These are phyloP conservation scores for Blastobasis adustella DNA, from an alignment of 2,888 invertebrate genomes.

Conservation along the genomic window DNA sequence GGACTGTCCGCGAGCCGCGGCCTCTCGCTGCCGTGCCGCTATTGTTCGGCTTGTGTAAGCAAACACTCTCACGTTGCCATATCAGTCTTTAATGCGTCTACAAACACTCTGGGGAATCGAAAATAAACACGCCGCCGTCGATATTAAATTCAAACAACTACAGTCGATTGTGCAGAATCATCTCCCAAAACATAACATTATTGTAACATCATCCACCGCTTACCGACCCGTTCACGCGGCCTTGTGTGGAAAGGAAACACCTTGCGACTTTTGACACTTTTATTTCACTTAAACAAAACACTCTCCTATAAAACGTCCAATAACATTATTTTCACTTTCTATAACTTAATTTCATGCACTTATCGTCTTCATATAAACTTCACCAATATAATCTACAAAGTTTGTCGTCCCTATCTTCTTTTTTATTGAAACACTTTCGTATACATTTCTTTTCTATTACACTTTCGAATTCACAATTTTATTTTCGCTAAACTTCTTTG, in stretches of 20 bases:
- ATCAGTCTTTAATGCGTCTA: slow-evolving; percentile 50
- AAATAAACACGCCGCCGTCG: slow-evolving; percentile 41
- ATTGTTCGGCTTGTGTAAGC: slow-evolving; percentile 52
- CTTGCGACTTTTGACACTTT: slow-evolving; percentile 7
- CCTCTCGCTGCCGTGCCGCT: slow-evolving; percentile 30
- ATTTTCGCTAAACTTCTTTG: slow-evolving; percentile 29
- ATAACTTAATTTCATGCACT: slow-evolving; percentile 22
- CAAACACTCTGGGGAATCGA: slow-evolving; percentile 48
- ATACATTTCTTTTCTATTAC: neutral
- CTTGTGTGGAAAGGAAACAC: slow-evolving; percentile 6
- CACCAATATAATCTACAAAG: neutral
- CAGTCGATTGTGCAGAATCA: slow-evolving; percentile 18
- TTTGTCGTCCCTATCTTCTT: no score
- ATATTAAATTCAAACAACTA: slow-evolving; percentile 38
- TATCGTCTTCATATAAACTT: slow-evolving; percentile 7
- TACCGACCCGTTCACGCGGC: neutral
- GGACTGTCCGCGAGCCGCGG: slow-evolving; percentile 17
- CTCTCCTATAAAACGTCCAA: slow-evolving; percentile 24
- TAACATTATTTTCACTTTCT: slow-evolving; percentile 32
- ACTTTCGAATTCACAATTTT: neutral
- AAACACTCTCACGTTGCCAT: slow-evolving; percentile 61
- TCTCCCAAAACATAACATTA: slow-evolving; percentile 22
- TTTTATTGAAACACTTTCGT: no score
- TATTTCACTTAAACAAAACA: slow-evolving; percentile 17
- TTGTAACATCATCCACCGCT: slow-evolving; percentile 14